phyloP scores from a whole-genome alignment of 2,888 invertebrate genomes.

The Lithophane socia region DNA sequence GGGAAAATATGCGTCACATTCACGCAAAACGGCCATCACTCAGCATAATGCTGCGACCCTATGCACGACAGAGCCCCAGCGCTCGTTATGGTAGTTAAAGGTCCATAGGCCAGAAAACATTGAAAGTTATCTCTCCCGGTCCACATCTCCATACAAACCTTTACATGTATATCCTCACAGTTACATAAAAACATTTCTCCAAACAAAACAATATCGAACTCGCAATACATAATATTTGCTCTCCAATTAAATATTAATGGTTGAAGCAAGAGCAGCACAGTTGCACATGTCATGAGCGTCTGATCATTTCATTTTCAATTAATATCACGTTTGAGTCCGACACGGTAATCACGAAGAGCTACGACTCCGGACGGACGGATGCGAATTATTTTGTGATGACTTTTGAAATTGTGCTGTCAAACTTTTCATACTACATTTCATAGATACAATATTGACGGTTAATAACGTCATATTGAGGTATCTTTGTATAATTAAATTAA shows the following conservation, averaged over 20 bases:
- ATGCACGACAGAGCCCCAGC: no score
- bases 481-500: neutral
- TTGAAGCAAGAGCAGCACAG: conserved; percentile 17
- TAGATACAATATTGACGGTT: neutral
- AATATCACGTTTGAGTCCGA: conserved; percentile 49
- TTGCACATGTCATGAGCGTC: conserved; percentile 48
- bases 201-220: conserved; percentile 17
- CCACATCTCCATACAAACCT: neutral
- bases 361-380: conserved; percentile 15
- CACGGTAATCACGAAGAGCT: conserved; percentile 26
- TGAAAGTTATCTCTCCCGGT: neutral
- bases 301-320: conserved; percentile 64
- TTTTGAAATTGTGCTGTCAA: neutral
- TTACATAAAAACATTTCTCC: neutral
- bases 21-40: no score
- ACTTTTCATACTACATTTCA: neutral
- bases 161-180: neutral
- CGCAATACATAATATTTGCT: conserved; percentile 21
- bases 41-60: no score
- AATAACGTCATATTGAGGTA: neutral
- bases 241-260: conserved; percentile 57
- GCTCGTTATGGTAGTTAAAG: no score
- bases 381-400: conserved; percentile 22
- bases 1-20: no score
- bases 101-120: neutral